Evolutionary conservation across 1,140 invertebrate species (phyloP).

Genomic region (Agrypnia vestita): DNA sequence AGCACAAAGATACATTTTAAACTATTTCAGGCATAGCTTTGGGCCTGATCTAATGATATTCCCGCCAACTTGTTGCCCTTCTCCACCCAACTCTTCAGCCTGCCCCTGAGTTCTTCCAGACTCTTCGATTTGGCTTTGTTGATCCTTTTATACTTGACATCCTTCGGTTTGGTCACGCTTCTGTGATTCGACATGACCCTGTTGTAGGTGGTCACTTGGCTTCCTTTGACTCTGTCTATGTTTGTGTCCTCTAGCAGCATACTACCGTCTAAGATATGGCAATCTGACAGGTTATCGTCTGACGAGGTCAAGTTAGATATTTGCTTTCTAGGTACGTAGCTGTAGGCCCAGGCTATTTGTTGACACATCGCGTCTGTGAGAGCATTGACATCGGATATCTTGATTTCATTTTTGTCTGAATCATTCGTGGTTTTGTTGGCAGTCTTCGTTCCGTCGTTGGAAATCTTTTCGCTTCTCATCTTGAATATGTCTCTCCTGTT

Average conservation of each 20-base stretch:
- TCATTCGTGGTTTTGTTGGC: constrained; percentile 44
- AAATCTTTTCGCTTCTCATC: constrained; percentile 71
- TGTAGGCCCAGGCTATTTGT: constrained; percentile 68
- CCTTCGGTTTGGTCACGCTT: constrained; percentile 91
- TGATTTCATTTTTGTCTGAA: constrained; percentile 67
- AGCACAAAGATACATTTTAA: too few relatives aligned
- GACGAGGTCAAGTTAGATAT: constrained; percentile 70
- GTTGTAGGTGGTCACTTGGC: constrained; percentile 85
- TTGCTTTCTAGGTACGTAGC: constrained; percentile 72
- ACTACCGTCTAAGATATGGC: constrained; percentile 67
- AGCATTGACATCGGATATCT: constrained; percentile 63
- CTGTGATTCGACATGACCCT: constrained; percentile 92
- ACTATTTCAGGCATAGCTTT: constrained; percentile 66
- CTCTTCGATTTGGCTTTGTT: constrained; percentile 93
- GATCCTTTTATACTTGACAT: constrained; percentile 92
- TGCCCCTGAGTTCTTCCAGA: constrained; percentile 86
- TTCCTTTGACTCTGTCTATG: constrained; percentile 66
- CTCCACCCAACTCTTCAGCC: constrained; percentile 88
- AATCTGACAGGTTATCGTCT: constrained; percentile 66
- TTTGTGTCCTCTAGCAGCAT: constrained; percentile 56
- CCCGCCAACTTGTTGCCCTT: constrained; percentile 79
- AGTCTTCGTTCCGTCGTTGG: constrained; percentile 65
- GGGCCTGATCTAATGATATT: constrained; percentile 70
- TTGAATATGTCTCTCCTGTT: constrained; percentile 69
- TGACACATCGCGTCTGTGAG: constrained; percentile 51